phyloP scores from a whole-genome alignment of 2,113 vertebrate species.

The Oryzias melastigma region DNA sequence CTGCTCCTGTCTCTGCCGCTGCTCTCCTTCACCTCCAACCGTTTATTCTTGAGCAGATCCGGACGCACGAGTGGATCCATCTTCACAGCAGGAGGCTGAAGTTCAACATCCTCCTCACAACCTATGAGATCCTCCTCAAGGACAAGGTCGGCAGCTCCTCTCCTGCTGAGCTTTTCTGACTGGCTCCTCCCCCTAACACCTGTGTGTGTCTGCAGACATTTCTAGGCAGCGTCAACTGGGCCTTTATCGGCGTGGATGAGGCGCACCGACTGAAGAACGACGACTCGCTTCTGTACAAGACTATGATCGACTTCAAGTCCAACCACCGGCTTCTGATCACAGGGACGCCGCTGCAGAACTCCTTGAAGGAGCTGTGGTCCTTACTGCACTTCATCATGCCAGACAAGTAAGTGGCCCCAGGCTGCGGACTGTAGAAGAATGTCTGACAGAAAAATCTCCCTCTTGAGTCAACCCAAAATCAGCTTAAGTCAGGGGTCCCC shows the following conservation, averaged over 20 bases:
- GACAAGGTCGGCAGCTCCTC: constrained; percentile 86
- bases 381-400: constrained; percentile 99
- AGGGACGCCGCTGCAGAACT: constrained; percentile 97
- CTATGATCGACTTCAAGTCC: constrained; percentile 97
- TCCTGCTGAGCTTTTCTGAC: not conserved
- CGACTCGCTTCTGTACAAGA: constrained; percentile 96
- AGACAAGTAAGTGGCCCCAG: constrained; percentile 85
- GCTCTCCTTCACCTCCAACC: not conserved
- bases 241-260: constrained; percentile 96
- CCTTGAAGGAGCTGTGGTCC: constrained; percentile 98
- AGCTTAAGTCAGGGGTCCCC: too few relatives aligned
- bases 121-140: constrained; percentile 96
- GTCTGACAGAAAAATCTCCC: too few relatives aligned
- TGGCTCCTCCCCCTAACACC: not conserved
- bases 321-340: constrained; percentile 98
- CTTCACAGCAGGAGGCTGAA: constrained; percentile 92
- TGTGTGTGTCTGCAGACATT: constrained; percentile 81
- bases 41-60: constrained; percentile 78
- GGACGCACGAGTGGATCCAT: constrained; percentile 99
- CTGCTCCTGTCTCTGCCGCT: not conserved
- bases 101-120: constrained; percentile 95
- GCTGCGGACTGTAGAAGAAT: too few relatives aligned
- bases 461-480: too few relatives aligned
- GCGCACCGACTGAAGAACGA: constrained; percentile 98
- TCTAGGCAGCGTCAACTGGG: constrained; percentile 93